phyloP scores from a whole-genome alignment of 2,797 vertebrate species.

The Alectoris magna region DNA sequence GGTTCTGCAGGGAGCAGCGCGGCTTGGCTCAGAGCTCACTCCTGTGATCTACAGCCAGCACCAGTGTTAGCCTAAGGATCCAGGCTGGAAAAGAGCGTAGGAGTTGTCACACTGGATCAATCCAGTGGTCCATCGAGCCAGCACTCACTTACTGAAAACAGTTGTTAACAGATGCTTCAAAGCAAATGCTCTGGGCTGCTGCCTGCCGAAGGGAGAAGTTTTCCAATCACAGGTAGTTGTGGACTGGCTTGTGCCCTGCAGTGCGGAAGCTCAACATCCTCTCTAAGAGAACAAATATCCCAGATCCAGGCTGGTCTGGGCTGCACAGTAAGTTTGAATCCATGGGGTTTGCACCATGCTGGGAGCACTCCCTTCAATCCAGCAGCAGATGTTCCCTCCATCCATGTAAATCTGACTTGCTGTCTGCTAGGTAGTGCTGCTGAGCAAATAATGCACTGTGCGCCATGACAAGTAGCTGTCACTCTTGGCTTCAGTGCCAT shows the following conservation, averaged over 20 bases:
- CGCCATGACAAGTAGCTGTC: not conserved
- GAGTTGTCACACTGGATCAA: not conserved
- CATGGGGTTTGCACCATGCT: rapidly evolving
- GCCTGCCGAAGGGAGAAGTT: not conserved
- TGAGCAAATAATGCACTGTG: rapidly evolving
- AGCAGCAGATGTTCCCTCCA: not conserved
- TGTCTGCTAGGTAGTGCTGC: too few species aligned
- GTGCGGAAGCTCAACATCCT: not conserved
- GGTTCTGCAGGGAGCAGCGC: rapidly evolving
- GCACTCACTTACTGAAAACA: not conserved
- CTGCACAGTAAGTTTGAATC: not conserved
- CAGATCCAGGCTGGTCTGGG: not conserved
- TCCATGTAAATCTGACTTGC: not conserved
- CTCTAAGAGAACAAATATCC: not conserved
- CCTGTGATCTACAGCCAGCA: constrained; percentile 10
- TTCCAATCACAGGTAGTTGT: not conserved
- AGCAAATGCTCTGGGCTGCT: not conserved
- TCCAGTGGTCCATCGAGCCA: not conserved
- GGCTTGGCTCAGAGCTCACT: rapidly evolving
- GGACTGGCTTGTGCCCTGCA: not conserved
- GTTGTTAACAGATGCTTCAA: not conserved
- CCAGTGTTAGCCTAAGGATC: not conserved
- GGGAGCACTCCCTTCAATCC: not conserved
- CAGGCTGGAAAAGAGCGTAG: not conserved
- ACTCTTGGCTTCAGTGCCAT: not conserved